Evolutionary conservation across 2,888 invertebrate species (phyloP).

Genomic region (Athripsodes cinereus): DNA sequence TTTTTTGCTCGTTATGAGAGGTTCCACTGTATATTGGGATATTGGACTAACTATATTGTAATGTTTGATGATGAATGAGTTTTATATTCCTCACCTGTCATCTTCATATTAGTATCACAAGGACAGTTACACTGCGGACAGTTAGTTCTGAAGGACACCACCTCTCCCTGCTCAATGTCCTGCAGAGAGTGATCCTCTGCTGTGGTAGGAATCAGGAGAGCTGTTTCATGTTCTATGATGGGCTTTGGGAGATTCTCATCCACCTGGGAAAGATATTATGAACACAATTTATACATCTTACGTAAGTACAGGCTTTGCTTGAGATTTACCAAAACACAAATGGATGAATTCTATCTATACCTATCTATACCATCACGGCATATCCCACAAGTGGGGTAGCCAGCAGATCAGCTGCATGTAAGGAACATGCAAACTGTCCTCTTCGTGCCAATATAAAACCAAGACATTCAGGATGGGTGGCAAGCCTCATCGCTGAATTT

Average conservation of each 20-base stretch:
- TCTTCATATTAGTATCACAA: slow-evolving; percentile 89
- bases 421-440: too few species aligned
- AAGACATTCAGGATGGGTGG: too few species aligned
- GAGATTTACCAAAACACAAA: too few species aligned
- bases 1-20: too few species aligned
- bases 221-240: not conserved
- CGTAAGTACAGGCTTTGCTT: too few species aligned
- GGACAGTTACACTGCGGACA: slow-evolving; percentile 81
- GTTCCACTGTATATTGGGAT: too few species aligned
- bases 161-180: slow-evolving; percentile 63
- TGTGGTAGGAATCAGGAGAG: slow-evolving; percentile 50
- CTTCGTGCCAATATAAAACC: too few species aligned
- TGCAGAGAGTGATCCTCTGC: slow-evolving; percentile 59
- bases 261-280: slow-evolving; percentile 3
- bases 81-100: slow-evolving; percentile 67
- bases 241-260: slow-evolving; percentile 20
- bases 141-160: slow-evolving; percentile 76
- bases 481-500: too few species aligned
- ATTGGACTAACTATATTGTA: not conserved
- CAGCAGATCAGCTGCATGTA: too few species aligned
- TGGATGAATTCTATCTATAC: too few species aligned
- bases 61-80: slow-evolving; percentile 22
- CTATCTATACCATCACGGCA: too few species aligned
- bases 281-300: not conserved
- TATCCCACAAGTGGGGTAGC: too few species aligned